A percentile compares a stretch with the other conserved stretches of the same genome.
These are phyloP conservation scores for Neoarius graeffei DNA, from an alignment of 2,113 vertebrate species.

Conservation along the genomic window DNA sequence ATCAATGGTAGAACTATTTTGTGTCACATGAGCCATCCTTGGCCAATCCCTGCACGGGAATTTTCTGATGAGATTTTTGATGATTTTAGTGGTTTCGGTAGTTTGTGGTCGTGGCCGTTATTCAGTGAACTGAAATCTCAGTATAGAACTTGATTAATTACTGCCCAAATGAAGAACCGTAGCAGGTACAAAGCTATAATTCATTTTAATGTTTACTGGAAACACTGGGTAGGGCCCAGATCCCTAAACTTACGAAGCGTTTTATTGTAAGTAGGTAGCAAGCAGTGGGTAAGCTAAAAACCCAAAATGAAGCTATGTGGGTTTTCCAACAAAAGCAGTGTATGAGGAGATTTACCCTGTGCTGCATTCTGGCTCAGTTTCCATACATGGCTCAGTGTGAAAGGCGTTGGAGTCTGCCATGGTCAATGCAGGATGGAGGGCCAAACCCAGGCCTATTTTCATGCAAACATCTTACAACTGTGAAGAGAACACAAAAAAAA, in stretches of 20 bases:
- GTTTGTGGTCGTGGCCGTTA: not conserved
- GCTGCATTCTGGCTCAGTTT: slow-evolving; percentile 51
- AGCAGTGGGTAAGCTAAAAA: not conserved
- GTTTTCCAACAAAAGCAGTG: not conserved
- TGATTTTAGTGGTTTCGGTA: not conserved
- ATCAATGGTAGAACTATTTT: too few relatives aligned
- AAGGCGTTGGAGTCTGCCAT: slow-evolving; percentile 52
- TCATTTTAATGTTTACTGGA: not conserved
- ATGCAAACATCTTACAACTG: slow-evolving; percentile 47
- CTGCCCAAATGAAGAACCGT: not conserved
- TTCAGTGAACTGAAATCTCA: not conserved
- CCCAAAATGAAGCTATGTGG: not conserved
- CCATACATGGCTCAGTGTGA: slow-evolving; percentile 44
- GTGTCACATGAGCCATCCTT: too few relatives aligned
- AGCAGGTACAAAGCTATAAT: not conserved
- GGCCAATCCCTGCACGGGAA: too few relatives aligned
- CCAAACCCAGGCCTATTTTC: slow-evolving; percentile 16
- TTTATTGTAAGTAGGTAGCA: not conserved
- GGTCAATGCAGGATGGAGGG: slow-evolving; percentile 30
- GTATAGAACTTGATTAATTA: not conserved
- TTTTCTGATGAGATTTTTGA: too few relatives aligned
- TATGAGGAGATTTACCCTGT: slow-evolving; percentile 48
- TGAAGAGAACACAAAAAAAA: slow-evolving; percentile 24
- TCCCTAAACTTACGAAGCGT: not conserved
- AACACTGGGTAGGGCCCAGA: not conserved